Conservation (phyloP, 1,140 invertebrate genomes). For the Heliothis virescens region DNA sequence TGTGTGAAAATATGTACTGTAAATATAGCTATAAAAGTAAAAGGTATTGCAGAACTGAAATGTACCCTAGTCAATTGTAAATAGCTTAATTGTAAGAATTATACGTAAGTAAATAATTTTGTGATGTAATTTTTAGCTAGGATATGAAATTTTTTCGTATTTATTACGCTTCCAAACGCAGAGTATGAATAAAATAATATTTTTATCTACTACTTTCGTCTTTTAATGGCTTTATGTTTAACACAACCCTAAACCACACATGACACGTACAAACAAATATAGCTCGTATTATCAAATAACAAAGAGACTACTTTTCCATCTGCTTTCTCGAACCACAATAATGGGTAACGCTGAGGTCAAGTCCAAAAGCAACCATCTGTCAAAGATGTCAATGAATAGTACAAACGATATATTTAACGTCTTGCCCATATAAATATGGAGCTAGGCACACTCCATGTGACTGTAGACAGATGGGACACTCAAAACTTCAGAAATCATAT, state of each 20-base stretch:
- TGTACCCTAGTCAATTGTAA: slow-evolving; percentile 86
- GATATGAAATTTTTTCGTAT: slow-evolving; percentile 81
- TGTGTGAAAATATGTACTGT: slow-evolving; percentile 67
- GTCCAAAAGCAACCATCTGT: slow-evolving; percentile 20
- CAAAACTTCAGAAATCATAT: slow-evolving; percentile 15
- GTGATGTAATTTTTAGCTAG: slow-evolving; percentile 85
- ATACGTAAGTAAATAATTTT: slow-evolving; percentile 79
- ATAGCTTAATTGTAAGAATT: slow-evolving; percentile 70
- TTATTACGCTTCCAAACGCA: slow-evolving; percentile 85
- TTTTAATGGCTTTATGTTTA: slow-evolving; percentile 65
- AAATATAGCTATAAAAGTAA: slow-evolving; percentile 67
- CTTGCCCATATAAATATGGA: slow-evolving; percentile 39
- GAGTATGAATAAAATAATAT: slow-evolving; percentile 85
- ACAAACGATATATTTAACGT: slow-evolving; percentile 30
- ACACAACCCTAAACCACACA: neutral
- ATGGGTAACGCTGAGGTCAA: slow-evolving; percentile 18
- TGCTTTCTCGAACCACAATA: neutral
- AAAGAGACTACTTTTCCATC: neutral
- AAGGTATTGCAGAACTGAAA: slow-evolving; percentile 82
- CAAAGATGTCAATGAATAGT: slow-evolving; percentile 50
- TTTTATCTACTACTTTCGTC: slow-evolving; percentile 75
- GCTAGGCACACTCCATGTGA: slow-evolving; percentile 1
- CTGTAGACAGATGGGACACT: slow-evolving; percentile 13
- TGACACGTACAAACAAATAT: slow-evolving; percentile 15
- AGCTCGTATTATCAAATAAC: neutral